These are phyloP conservation scores for Sclerodermus sp. DNA, from an alignment of 2,888 invertebrate genomes.

Conservation along the genomic window DNA sequence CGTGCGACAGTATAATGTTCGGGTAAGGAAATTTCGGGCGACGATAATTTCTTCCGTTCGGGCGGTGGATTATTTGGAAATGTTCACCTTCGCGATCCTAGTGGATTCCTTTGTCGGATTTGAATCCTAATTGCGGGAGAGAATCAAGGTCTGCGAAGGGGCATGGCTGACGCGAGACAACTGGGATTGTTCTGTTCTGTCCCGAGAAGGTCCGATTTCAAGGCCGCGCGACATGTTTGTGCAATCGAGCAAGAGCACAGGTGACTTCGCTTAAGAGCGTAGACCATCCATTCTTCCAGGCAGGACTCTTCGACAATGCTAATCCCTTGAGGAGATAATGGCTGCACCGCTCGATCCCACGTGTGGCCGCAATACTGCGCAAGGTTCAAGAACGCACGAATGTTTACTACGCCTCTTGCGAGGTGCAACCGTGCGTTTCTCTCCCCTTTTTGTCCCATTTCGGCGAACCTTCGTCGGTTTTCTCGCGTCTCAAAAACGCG, in stretches of 20 bases:
- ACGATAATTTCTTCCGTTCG: no score
- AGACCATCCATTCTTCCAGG: slow-evolving; percentile 10
- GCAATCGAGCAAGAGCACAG: slow-evolving; percentile 8
- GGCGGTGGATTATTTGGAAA: no score
- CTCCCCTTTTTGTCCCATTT: neutral
- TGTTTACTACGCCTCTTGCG: slow-evolving; percentile 12
- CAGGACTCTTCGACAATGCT: slow-evolving; percentile 39
- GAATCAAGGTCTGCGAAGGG: no score
- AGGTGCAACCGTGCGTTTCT: slow-evolving; percentile 20
- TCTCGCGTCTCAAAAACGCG: neutral
- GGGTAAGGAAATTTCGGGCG: no score
- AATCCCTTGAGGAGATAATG: slow-evolving; percentile 43
- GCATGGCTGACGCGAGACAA: no score
- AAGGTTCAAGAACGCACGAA: slow-evolving; percentile 43
- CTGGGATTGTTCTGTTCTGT: no score
- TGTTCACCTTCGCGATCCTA: no score
- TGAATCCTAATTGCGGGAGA: no score
- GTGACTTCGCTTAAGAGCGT: slow-evolving; percentile 16
- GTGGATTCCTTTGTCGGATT: no score
- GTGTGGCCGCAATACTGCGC: slow-evolving; percentile 39
- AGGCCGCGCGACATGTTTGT: slow-evolving; percentile 11
- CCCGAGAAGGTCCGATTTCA: slow-evolving; percentile 11
- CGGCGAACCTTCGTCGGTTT: neutral
- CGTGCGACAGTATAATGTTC: no score
- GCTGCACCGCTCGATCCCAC: slow-evolving; percentile 39